Evolutionary conservation across 2,113 vertebrate species (phyloP).

Genomic region (Azemiops feae): DNA sequence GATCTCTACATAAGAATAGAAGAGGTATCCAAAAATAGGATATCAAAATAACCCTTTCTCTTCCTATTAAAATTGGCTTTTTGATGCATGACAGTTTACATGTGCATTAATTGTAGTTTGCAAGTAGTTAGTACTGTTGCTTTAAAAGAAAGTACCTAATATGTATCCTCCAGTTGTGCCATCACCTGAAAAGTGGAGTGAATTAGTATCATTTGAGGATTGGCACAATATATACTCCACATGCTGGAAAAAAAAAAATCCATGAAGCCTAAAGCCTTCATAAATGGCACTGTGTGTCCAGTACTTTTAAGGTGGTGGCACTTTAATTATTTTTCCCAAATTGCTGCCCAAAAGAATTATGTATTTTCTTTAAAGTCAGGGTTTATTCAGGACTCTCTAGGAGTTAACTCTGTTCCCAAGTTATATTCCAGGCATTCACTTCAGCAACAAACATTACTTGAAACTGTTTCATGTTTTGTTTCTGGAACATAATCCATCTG

Average conservation of each 20-base stretch:
- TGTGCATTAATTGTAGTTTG: conserved; percentile 73
- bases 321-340: conserved; percentile 64
- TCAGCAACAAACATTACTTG: conserved; percentile 48
- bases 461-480: conserved; percentile 44
- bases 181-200: conserved; percentile 63
- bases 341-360: conserved; percentile 57
- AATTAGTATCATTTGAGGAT: conserved; percentile 53
- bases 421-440: conserved; percentile 44
- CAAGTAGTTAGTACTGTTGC: conserved; percentile 66
- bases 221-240: conserved; percentile 51
- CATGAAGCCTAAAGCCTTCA: conserved; percentile 44
- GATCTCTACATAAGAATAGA: conserved; percentile 48
- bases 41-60: conserved; percentile 60
- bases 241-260: conserved; percentile 32
- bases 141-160: conserved; percentile 66
- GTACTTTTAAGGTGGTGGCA: conserved; percentile 66
- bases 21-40: conserved; percentile 52
- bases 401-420: conserved; percentile 63
- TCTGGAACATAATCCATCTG: conserved; percentile 47
- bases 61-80: conserved; percentile 69
- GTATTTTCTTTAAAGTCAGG: conserved; percentile 64
- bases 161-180: conserved; percentile 64
- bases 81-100: conserved; percentile 76
- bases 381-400: conserved; percentile 62
- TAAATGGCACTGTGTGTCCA: conserved; percentile 41